Evolutionary conservation across 2,888 invertebrate species (phyloP), one percentile per base, ranked within the genome.

Genomic region (Dolomedes plantarius): DNA sequence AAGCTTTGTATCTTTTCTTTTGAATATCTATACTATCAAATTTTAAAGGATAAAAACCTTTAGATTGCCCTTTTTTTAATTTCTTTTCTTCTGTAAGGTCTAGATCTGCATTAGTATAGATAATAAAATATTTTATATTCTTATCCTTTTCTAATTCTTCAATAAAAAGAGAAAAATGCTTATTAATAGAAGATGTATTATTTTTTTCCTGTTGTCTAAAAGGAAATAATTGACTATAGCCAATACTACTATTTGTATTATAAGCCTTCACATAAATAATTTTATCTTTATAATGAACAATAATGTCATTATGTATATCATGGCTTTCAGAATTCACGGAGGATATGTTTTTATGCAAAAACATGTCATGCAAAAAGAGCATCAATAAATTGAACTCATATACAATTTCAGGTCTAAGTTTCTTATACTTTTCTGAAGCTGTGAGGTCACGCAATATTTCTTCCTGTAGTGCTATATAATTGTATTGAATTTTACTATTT

Each of bases 1-100:
- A 77, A 77, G 69, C 56, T 77, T 77, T 77, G 56, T 77, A 68
- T n/a, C 56, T 50, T n/a, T 68, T 77, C n/a, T 67, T 77, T 77
- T 23, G 72, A 72, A 72, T 72, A 72, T 72, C 72, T 13, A 72
- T 72, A 72, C 27, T 50, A 72, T 72, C 72, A 77, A 77, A 50
- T 68, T 77, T 68, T 32, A 77, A 68, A 77, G 77, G 68, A 68
- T 68, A 23, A 68, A 77, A 77, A 50, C 28, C 77, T 50, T 77
- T 68, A 31, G 46, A 77, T 67, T 31, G 68, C 0, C 68, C 50
- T 72, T 72, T 11, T 72, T 72, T 72, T 72, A 72, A 72, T 28
- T 50, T n/a, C 50, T 29, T 72, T 77, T 77, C 68, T 68, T 68
- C 50, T 32, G 77, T 68, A 50, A 77, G 77, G n/a, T 77, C 68